These are phyloP conservation scores for Chloropsis cyanopogon DNA, from an alignment of 2,113 vertebrate genomes.

Conservation along the genomic window DNA sequence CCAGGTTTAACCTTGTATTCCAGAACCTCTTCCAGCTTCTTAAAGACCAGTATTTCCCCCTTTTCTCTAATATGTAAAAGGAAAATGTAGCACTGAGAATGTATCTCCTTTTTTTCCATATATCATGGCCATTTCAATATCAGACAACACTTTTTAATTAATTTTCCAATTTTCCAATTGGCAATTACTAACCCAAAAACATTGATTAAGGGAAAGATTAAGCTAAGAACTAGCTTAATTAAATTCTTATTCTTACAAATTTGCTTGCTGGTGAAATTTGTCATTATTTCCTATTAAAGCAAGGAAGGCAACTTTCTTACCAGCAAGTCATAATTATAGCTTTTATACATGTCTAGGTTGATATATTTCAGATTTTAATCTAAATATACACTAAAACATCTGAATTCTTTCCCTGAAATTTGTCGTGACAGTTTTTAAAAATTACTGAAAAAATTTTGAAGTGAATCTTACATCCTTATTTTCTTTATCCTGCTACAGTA, in stretches of 20 bases:
- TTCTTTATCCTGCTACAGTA: neutral
- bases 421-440: neutral
- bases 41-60: neutral
- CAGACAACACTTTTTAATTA: neutral
- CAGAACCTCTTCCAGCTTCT: neutral
- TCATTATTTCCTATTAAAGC: neutral
- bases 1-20: neutral
- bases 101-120: neutral
- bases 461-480: neutral
- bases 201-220: slow-evolving; percentile 32
- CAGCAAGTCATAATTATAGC: neutral
- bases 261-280: neutral
- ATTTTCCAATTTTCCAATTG: slow-evolving; percentile 34
- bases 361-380: neutral
- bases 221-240: slow-evolving; percentile 20
- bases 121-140: neutral
- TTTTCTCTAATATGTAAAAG: neutral
- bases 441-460: neutral
- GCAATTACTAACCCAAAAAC: slow-evolving; percentile 1
- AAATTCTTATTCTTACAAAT: neutral
- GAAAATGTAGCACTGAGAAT: neutral
- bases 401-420: neutral
- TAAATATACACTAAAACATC: neutral
- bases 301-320: neutral
- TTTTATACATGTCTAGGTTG: neutral